Evolutionary conservation across 2,113 vertebrate species (phyloP).

Genomic region (Urocolius indicus): DNA sequence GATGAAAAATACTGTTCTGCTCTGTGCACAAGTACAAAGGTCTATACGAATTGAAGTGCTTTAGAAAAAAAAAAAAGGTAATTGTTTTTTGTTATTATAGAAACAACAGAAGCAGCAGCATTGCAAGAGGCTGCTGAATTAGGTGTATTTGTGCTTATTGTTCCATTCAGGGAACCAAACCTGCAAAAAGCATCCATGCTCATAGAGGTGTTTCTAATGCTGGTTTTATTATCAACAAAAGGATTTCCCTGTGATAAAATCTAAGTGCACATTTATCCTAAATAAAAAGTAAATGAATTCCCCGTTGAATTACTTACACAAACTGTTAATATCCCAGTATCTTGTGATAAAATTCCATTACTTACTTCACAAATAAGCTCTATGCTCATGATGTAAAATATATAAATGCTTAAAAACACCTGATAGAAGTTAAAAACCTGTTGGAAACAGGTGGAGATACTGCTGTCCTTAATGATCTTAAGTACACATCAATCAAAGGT

Average conservation of each 20-base stretch:
- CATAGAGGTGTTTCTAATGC: neutral
- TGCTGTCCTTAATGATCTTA: neutral
- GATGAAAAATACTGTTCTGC: neutral
- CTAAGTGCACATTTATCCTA: neutral
- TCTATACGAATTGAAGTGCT: neutral
- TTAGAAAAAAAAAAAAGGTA: neutral
- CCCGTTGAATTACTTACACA: neutral
- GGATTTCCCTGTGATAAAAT: neutral
- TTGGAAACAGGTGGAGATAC: neutral
- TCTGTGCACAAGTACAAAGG: neutral
- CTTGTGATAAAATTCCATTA: neutral
- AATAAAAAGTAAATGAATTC: neutral
- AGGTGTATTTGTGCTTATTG: neutral
- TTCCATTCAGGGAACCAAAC: neutral
- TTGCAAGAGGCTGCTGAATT: neutral
- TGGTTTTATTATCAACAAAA: neutral
- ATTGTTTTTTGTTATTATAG: neutral
- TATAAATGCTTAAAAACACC: neutral
- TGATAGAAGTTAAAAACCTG: neutral
- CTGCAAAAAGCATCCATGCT: neutral
- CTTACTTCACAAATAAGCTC: neutral
- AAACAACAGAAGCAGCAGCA: neutral
- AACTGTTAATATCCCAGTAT: neutral
- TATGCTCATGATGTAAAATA: neutral
- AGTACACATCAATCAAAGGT: rapidly evolving